Conservation (phyloP, 2,797 vertebrate genomes). For the Pantherophis alleghaniensis region DNA sequence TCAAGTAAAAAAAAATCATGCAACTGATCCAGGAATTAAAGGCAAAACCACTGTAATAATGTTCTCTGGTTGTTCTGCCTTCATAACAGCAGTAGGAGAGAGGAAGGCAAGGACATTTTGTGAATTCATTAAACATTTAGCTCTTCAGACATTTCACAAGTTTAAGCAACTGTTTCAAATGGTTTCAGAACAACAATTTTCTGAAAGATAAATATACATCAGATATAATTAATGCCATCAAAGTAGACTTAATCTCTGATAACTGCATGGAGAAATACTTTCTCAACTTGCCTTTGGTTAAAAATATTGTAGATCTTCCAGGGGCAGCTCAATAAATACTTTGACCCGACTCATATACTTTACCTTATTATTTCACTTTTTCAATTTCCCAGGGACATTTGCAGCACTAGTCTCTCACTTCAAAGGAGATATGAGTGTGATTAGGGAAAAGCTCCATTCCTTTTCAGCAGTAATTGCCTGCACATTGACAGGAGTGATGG, state of each 20-base stretch:
- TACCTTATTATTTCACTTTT: not conserved
- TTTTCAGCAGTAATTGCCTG: not conserved
- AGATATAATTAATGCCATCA: not conserved
- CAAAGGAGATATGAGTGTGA: not conserved
- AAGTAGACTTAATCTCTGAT: not conserved
- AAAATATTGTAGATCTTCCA: not conserved
- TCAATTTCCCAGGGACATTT: not conserved
- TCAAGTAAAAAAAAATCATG: not conserved
- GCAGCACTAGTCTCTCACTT: not conserved
- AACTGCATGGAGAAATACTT: not conserved
- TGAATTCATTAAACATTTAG: not conserved
- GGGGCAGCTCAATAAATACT: not conserved
- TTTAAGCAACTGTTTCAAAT: not conserved
- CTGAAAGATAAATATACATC: not conserved
- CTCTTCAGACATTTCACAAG: not conserved
- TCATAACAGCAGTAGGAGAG: not conserved
- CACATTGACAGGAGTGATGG: not conserved
- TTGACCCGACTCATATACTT: not conserved
- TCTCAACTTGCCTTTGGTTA: not conserved
- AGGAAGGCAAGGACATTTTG: not conserved
- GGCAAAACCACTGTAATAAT: not conserved
- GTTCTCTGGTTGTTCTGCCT: not conserved
- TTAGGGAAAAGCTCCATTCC: not conserved
- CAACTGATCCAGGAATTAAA: not conserved
- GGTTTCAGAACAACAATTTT: not conserved